Conservation (phyloP, 1,140 invertebrate species). For the Oncopeltus fasciatus region DNA sequence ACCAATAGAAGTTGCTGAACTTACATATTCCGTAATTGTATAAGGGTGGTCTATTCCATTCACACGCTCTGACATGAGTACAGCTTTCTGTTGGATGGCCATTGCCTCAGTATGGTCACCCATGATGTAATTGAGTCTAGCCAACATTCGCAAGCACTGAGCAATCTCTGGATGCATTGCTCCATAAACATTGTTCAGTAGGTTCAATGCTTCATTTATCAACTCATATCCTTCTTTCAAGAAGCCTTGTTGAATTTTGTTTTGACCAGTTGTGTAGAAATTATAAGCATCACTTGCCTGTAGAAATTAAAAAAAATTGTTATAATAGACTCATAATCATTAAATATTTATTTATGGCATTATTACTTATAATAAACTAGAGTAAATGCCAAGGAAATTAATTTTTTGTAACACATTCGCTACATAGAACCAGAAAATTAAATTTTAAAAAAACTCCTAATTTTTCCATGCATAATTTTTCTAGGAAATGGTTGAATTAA, state of each 20-base stretch:
- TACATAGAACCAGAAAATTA: too few relatives aligned
- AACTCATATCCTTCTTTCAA: constrained; percentile 92
- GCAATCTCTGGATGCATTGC: constrained; percentile 97
- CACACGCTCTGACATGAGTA: constrained; percentile 93
- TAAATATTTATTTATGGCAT: too few relatives aligned
- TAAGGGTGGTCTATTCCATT: constrained; percentile 96
- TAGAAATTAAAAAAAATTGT: too few relatives aligned
- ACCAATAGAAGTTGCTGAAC: too few relatives aligned
- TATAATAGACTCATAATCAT: too few relatives aligned
- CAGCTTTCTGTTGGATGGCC: constrained; percentile 92
- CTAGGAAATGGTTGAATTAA: too few relatives aligned
- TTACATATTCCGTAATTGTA: constrained; percentile 96
- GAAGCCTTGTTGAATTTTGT: constrained; percentile 88
- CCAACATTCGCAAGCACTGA: constrained; percentile 86
- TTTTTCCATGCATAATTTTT: too few relatives aligned
- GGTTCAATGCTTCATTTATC: constrained; percentile 87
- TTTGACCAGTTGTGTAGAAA: constrained; percentile 93
- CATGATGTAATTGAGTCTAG: constrained; percentile 91
- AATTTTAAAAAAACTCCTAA: too few relatives aligned
- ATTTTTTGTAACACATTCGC: too few relatives aligned
- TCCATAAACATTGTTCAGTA: constrained; percentile 96
- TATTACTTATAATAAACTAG: too few relatives aligned
- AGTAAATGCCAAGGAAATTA: too few relatives aligned
- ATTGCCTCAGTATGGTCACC: constrained; percentile 89
- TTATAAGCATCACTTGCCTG: constrained; percentile 92